These are phyloP conservation scores for Varanus salvator DNA, from an alignment of 2,113 vertebrate species.

Conservation along the genomic window DNA sequence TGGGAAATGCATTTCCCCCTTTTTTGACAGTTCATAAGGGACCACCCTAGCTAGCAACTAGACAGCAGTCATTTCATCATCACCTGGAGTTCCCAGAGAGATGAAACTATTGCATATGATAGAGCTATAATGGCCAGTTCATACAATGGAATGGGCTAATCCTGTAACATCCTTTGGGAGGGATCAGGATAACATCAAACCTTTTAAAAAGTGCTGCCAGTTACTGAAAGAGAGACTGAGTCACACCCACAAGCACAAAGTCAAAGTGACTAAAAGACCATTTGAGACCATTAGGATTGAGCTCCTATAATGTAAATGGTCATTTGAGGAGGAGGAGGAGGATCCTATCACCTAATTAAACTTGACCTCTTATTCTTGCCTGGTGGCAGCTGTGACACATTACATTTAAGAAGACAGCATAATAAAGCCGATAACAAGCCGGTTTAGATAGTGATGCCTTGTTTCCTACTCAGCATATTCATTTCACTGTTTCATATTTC, in stretches of 20 bases:
- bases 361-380: conserved; percentile 67
- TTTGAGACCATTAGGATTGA: background rate
- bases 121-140: background rate
- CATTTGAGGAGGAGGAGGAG: background rate
- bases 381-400: conserved; percentile 60
- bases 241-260: background rate
- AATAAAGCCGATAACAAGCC: conserved; percentile 56
- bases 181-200: background rate
- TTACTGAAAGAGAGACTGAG: background rate
- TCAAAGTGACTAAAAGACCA: background rate
- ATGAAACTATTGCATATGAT: background rate
- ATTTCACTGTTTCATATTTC: conserved; percentile 54
- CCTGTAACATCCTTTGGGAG: background rate
- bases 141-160: background rate
- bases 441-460: conserved; percentile 53
- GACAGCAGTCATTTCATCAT: no score
- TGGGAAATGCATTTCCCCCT: no score
- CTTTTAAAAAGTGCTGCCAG: background rate
- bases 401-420: conserved; percentile 62
- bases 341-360: conserved; percentile 69
- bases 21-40: no score
- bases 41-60: background rate
- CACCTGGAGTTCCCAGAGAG: background rate
- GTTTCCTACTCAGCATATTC: conserved; percentile 46
- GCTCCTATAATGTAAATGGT: conserved; percentile 9